phyloP scores from a whole-genome alignment of 2,797 vertebrate species.

The Triplophysa yarkandensis region DNA sequence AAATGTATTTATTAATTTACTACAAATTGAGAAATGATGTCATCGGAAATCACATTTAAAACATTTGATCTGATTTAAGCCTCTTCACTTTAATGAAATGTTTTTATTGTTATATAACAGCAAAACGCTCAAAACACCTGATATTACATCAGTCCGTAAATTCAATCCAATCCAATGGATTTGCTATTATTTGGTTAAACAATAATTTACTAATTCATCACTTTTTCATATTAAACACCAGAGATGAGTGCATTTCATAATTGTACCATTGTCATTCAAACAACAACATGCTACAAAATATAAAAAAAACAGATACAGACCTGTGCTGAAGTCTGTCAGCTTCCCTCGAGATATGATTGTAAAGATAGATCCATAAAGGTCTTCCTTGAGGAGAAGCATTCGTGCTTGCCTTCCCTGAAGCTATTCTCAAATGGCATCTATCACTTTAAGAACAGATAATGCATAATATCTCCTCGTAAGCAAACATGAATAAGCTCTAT shows the following conservation, averaged over 20 bases:
- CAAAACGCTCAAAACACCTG: background rate
- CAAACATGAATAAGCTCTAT: constrained; percentile 75
- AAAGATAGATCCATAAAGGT: background rate
- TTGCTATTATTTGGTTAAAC: constrained; percentile 2
- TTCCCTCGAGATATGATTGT: background rate
- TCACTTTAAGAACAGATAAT: constrained; percentile 65
- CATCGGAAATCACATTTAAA: background rate
- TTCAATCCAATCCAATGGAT: constrained; percentile 7
- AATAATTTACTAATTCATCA: constrained; percentile 19
- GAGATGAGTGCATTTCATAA: constrained; percentile 29
- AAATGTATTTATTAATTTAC: background rate
- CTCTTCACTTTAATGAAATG: background rate
- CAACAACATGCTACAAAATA: background rate
- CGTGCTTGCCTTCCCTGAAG: background rate
- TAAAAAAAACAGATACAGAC: background rate
- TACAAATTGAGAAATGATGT: background rate
- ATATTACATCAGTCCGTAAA: constrained; percentile 22
- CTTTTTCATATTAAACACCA: constrained; percentile 12
- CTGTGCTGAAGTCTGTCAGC: background rate
- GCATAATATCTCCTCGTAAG: constrained; percentile 69
- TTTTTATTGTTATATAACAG: background rate
- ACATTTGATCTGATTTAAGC: background rate
- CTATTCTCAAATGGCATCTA: background rate
- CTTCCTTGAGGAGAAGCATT: background rate
- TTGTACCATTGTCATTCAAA: background rate